Evolutionary conservation across 2,888 invertebrate species (phyloP), one percentile per base, ranked within the genome.

Genomic region (Nasonovia ribisnigri): DNA sequence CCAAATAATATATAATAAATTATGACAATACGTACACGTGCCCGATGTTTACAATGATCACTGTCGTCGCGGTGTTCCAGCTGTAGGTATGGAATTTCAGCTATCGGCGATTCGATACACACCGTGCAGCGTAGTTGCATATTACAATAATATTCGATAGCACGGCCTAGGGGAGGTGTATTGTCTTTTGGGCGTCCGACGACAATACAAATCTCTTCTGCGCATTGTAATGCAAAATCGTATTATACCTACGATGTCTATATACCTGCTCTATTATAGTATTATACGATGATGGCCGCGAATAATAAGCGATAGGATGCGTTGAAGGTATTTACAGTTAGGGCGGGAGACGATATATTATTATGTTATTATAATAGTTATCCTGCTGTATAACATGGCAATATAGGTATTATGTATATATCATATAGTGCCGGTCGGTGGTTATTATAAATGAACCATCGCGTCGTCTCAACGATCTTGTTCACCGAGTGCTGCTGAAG

Each of bases 251-350:
- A n/a, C n/a, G n/a, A 67, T 67, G 67, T 67, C n/a, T n/a, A 67
- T 67, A 46, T 46, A 67, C 54, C 6, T 42, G 5, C 43, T 86
- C 26, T 26, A 88, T 88, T 88, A 51, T 88, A 84, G 36, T 51
- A 88, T 87, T 84, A 84, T 88, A 87, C 87, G 36, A n/a, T 1
- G 51, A n/a, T 88, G 8, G 29, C 16, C 8, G n/a, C 29, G 48
- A 51, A n/a, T 36, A 51, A 88, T 42, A 54, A 26, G 42, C 48
- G 77, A 84, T 91, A 42, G 6, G 26, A 43, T 42, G 10, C 26
- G 67, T 90, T 6, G 84, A 88, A 26, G 26, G 88, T 46, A 13
- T 89, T 77, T 77, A 90, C 90, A 90, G 90, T 90, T 90, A 91
- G 84, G 48, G 67, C 91, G 91, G 91, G 91, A 77, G 91, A 90